Conservation (phyloP, 2,113 vertebrate genomes). For the Elephantulus edwardii region DNA sequence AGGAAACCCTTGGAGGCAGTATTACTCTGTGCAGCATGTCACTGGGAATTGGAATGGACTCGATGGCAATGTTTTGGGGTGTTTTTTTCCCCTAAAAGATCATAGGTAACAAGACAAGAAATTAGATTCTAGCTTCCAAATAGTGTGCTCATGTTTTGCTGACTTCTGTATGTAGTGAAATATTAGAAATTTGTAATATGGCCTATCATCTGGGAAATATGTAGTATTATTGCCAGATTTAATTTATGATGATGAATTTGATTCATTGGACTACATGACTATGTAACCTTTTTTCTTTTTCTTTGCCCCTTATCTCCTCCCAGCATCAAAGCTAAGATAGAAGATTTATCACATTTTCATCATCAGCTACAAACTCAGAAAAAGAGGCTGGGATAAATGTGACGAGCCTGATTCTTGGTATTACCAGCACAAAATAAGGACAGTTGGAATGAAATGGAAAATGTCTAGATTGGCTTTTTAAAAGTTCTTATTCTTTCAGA, state of each 20-base stretch:
- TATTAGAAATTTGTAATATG: slow-evolving; percentile 56
- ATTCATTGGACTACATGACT: neutral
- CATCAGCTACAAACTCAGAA: slow-evolving; percentile 1
- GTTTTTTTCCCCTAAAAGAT: neutral
- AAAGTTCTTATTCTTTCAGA: slow-evolving; percentile 25
- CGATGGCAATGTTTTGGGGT: neutral
- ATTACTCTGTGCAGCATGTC: no score
- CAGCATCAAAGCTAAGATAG: slow-evolving; percentile 74
- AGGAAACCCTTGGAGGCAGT: neutral
- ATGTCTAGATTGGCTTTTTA: neutral
- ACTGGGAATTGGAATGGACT: neutral
- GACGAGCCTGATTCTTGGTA: slow-evolving; percentile 14
- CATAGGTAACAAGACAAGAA: slow-evolving; percentile 42
- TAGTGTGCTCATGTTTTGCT: slow-evolving; percentile 47
- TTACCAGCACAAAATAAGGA: neutral
- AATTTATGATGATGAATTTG: slow-evolving; percentile 40
- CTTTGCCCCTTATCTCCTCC: neutral
- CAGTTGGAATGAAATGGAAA: slow-evolving; percentile 7
- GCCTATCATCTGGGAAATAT: slow-evolving; percentile 26
- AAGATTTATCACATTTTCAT: slow-evolving; percentile 47
- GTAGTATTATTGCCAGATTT: slow-evolving; percentile 30
- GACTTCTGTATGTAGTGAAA: slow-evolving; percentile 50
- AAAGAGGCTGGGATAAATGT: slow-evolving; percentile 31
- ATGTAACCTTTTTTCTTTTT: slow-evolving; percentile 32
- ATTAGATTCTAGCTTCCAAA: slow-evolving; percentile 45